phyloP scores from a whole-genome alignment of 1,140 invertebrate genomes.

The Cephus cinctus region DNA sequence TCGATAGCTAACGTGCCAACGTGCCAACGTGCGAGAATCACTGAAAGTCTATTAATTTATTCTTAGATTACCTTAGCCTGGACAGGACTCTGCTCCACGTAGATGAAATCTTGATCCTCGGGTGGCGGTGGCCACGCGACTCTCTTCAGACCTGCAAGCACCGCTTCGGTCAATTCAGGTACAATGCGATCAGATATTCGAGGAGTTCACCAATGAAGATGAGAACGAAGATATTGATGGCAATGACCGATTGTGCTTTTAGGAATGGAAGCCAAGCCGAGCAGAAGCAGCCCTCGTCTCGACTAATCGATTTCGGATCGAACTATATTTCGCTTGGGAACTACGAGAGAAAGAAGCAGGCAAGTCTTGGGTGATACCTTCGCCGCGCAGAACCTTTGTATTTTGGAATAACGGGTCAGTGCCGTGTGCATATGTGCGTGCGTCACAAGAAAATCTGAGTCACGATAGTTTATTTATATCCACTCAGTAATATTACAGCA shows the following conservation, averaged over 20 bases:
- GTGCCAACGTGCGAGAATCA: too few species aligned
- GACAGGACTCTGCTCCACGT: constrained; percentile 56
- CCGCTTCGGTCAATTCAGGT: not conserved
- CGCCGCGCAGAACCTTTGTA: too few species aligned
- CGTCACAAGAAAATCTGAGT: not conserved
- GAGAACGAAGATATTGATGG: not conserved
- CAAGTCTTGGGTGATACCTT: not conserved
- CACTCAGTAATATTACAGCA: not conserved
- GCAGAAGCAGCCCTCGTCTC: too few species aligned
- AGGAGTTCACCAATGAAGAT: not conserved
- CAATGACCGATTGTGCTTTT: too few species aligned
- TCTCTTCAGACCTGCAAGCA: constrained; percentile 71
- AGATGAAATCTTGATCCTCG: constrained; percentile 58
- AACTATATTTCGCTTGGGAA: not conserved
- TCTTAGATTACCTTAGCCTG: constrained; percentile 59
- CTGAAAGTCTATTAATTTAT: too few species aligned
- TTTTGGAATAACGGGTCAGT: too few species aligned
- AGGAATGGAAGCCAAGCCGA: too few species aligned
- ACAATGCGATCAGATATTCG: not conserved
- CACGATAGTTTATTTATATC: constrained; percentile 6
- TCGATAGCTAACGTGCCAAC: too few species aligned
- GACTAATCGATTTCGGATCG: too few species aligned
- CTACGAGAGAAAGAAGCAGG: not conserved
- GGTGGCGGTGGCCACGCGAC: constrained; percentile 80
- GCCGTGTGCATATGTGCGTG: not conserved